Conservation (phyloP, 2,113 vertebrate species). For the Syngnathus scovelli region DNA sequence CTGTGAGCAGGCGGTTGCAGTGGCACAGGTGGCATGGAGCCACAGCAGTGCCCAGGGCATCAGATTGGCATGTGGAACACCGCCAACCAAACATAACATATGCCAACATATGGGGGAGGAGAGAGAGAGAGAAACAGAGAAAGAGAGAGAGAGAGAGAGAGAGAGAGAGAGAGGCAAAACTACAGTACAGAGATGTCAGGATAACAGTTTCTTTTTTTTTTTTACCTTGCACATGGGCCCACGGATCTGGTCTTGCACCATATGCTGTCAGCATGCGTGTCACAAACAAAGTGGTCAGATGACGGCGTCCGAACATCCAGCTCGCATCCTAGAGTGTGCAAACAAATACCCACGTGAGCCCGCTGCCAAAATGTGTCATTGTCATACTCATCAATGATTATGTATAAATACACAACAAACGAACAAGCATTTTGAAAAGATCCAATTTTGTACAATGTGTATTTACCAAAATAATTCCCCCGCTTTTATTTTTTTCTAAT, state of each 20-base stretch:
- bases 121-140: constrained; percentile 25
- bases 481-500: too few relatives aligned
- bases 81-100: constrained; percentile 70
- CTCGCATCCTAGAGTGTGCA: constrained; percentile 9
- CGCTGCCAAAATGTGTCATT: constrained; percentile 73
- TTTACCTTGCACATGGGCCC: constrained; percentile 58
- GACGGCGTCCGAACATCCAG: constrained; percentile 33
- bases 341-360: constrained; percentile 47
- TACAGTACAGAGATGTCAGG: constrained; percentile 5
- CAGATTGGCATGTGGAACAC: constrained; percentile 69
- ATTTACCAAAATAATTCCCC: too few relatives aligned
- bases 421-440: constrained; percentile 54
- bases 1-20: constrained; percentile 24
- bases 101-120: constrained; percentile 45
- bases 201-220: constrained; percentile 40
- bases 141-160: constrained; percentile 23
- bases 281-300: constrained; percentile 51
- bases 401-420: constrained; percentile 53
- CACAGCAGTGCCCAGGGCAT: constrained; percentile 61
- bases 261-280: constrained; percentile 56
- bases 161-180: constrained; percentile 28
- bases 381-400: constrained; percentile 79
- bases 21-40: constrained; percentile 71
- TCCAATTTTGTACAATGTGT: too few relatives aligned
- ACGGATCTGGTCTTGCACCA: constrained; percentile 58